Conservation (phyloP, 2,113 vertebrate genomes). For the Cyprichromis sp. region DNA sequence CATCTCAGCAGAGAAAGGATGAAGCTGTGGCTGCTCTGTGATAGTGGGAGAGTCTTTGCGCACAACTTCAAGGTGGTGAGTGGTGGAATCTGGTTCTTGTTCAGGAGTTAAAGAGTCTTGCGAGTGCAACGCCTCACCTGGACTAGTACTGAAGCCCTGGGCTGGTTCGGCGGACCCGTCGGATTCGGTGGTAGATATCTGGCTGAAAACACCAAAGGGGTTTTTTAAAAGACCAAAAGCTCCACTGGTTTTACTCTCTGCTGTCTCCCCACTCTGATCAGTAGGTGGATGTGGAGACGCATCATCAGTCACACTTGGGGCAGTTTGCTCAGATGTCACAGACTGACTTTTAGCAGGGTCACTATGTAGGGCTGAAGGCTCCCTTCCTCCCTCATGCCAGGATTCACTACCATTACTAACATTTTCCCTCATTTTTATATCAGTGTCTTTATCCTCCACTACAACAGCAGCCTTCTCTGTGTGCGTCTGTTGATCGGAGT, state of each 20-base stretch:
- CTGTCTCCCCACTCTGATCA: background rate
- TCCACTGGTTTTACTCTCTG: background rate
- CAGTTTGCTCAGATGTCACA: background rate
- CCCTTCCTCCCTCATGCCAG: background rate
- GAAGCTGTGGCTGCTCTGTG: background rate
- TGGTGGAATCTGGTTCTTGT: background rate
- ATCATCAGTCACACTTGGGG: background rate
- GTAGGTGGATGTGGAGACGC: background rate
- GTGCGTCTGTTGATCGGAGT: background rate
- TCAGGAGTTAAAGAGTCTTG: background rate
- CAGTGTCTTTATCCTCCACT: background rate
- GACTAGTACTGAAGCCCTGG: background rate
- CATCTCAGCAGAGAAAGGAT: background rate
- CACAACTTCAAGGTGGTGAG: background rate
- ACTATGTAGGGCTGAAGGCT: background rate
- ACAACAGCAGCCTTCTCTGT: background rate
- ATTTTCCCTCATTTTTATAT: background rate
- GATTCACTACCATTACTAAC: background rate
- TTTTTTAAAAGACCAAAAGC: conserved; percentile 28
- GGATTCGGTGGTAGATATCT: background rate
- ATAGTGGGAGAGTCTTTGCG: background rate
- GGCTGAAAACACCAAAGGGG: conserved; percentile 15
- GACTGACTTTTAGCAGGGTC: background rate
- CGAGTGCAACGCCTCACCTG: background rate
- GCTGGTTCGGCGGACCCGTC: background rate